A percentile compares a stretch with the other conserved stretches of the same genome.
Evolutionary conservation across 2,888 invertebrate species (phyloP).

Genomic region (Megalurothrips usitatus): DNA sequence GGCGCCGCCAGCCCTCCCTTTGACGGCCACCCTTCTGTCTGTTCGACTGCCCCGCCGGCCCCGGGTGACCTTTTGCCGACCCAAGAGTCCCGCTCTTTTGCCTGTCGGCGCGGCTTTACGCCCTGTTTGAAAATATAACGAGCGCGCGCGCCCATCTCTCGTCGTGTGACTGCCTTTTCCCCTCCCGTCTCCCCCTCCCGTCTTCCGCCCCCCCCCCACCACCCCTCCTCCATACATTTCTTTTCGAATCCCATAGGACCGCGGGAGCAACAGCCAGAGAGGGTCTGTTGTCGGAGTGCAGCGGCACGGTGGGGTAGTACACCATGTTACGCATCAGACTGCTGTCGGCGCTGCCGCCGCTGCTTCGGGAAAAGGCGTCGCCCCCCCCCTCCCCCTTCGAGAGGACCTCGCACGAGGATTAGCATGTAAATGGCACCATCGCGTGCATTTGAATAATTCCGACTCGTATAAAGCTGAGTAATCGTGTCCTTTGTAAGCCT

Average conservation of each 20-base stretch:
- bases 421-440: conserved; percentile 5
- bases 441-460: background rate
- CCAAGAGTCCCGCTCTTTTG: no score
- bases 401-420: background rate
- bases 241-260: background rate
- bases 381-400: no score
- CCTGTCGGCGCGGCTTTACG: no score
- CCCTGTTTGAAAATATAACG: no score
- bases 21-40: no score
- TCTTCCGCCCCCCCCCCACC: background rate
- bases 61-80: no score
- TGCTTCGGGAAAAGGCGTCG: background rate
- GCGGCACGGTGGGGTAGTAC: background rate
- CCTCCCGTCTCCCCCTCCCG: background rate
- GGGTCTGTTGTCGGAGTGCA: background rate
- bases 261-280: background rate
- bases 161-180: background rate
- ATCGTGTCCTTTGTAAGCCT: background rate
- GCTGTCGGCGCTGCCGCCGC: background rate
- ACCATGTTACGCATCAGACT: background rate
- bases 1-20: no score
- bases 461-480: background rate
- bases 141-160: no score
- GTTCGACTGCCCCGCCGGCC: no score
- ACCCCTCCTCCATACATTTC: background rate